A percentile compares a stretch with the other conserved stretches of the same genome.
These are phyloP conservation scores for Microplitis manilae DNA, from an alignment of 2,888 invertebrate species.

Conservation along the genomic window DNA sequence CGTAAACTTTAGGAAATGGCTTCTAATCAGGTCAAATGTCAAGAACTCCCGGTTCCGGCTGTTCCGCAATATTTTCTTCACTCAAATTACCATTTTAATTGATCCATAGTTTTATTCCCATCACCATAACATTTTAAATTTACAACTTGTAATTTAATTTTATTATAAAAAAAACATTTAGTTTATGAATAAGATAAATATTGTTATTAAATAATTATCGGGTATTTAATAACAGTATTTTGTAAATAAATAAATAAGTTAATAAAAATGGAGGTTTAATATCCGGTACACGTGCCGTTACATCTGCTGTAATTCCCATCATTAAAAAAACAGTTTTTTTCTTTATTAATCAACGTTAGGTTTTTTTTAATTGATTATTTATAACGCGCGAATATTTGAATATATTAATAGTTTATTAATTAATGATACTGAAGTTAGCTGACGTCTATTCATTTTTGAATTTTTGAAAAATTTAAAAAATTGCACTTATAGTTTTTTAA, in stretches of 20 bases:
- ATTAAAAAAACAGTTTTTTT: neutral
- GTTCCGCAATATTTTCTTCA: conserved; percentile 36
- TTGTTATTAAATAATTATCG: neutral
- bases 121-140: conserved; percentile 32
- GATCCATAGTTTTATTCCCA: conserved; percentile 12
- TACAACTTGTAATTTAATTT: neutral
- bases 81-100: neutral
- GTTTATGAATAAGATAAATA: neutral
- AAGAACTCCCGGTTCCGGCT: conserved; percentile 49
- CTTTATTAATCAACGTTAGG: neutral
- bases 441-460: too few species aligned
- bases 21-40: conserved; percentile 43
- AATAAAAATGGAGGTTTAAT: neutral
- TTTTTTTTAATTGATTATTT: neutral
- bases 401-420: too few species aligned
- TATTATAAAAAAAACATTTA: too few species aligned
- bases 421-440: too few species aligned
- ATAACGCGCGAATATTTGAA: too few species aligned
- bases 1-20: conserved; percentile 24
- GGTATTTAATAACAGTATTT: neutral
- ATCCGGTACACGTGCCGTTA: neutral
- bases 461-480: too few species aligned
- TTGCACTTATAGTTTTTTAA: too few species aligned
- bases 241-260: neutral
- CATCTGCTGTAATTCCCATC: neutral